Evolutionary conservation across 2,797 vertebrate genomes (phyloP).

Genomic region (Onychomys torridus): DNA sequence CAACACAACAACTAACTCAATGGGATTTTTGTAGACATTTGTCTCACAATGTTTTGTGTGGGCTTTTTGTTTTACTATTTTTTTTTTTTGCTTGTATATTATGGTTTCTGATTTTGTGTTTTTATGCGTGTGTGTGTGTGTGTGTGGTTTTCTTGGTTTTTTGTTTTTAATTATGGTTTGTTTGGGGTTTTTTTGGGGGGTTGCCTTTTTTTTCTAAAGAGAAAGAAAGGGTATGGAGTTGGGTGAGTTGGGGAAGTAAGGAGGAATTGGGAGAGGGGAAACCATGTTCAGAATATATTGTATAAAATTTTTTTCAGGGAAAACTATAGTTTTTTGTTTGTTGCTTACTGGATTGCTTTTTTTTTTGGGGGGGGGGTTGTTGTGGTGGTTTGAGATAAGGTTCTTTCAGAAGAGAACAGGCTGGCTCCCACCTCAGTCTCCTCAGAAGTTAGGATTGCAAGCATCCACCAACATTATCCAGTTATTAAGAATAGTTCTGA

Average conservation of each 20-base stretch:
- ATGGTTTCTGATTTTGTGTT: not conserved
- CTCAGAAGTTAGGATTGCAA: not conserved
- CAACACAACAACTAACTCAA: not conserved
- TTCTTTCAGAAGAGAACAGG: not conserved
- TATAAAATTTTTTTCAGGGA: not conserved
- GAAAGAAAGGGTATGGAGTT: not conserved
- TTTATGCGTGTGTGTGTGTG: not conserved
- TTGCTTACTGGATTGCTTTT: not conserved
- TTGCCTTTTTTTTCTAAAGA: not conserved
- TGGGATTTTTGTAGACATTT: not conserved
- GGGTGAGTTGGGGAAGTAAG: not conserved
- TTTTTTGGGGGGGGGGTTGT: not conserved
- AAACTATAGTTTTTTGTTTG: not conserved
- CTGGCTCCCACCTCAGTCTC: not conserved
- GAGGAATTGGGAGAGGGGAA: not conserved
- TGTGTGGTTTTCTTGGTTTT: not conserved
- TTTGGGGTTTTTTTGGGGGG: not conserved
- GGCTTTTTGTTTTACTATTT: not conserved
- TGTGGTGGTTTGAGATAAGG: not conserved
- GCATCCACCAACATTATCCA: not conserved
- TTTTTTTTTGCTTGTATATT: not conserved
- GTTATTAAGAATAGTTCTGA: slow-evolving; percentile 25
- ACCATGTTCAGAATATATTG: not conserved
- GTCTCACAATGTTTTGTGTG: not conserved
- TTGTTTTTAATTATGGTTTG: not conserved